Conservation (phyloP, 2,113 vertebrate genomes). For the Anoura caudifer region DNA sequence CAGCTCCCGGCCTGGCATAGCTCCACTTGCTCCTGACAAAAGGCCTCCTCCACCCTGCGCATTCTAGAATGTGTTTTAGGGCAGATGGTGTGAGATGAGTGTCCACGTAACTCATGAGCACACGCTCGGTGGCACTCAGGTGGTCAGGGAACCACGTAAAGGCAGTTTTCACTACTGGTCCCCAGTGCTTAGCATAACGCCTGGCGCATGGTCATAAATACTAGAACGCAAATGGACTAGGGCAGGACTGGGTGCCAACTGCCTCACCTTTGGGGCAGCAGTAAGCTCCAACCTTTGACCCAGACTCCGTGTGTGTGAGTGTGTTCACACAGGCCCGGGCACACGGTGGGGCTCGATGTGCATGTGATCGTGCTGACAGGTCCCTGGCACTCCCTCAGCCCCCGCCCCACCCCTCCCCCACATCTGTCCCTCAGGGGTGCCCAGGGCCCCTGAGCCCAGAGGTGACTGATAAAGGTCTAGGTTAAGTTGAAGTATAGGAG, state of each 20-base stretch:
- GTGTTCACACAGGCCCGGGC: neutral
- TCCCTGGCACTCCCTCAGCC: neutral
- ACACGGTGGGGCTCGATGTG: neutral
- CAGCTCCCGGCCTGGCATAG: slow-evolving; percentile 53
- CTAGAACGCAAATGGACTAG: neutral
- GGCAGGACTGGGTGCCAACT: neutral
- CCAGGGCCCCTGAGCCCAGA: neutral
- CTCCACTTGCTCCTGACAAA: slow-evolving; percentile 40
- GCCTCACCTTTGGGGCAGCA: neutral
- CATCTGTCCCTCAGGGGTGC: neutral
- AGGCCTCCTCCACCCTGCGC: neutral
- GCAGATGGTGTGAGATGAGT: neutral
- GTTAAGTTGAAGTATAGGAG: neutral
- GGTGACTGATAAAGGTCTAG: neutral
- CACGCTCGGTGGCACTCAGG: neutral
- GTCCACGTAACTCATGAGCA: neutral
- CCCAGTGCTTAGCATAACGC: neutral
- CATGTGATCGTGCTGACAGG: neutral
- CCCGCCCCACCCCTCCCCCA: too few species aligned
- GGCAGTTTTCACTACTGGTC: accelerated
- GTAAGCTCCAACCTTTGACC: neutral
- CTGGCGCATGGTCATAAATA: neutral
- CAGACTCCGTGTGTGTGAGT: neutral
- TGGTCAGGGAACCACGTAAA: neutral
- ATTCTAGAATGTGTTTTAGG: neutral